These are phyloP conservation scores for Meloidogyne floridensis DNA, from an alignment of 1,140 invertebrate species.

Conservation along the genomic window DNA sequence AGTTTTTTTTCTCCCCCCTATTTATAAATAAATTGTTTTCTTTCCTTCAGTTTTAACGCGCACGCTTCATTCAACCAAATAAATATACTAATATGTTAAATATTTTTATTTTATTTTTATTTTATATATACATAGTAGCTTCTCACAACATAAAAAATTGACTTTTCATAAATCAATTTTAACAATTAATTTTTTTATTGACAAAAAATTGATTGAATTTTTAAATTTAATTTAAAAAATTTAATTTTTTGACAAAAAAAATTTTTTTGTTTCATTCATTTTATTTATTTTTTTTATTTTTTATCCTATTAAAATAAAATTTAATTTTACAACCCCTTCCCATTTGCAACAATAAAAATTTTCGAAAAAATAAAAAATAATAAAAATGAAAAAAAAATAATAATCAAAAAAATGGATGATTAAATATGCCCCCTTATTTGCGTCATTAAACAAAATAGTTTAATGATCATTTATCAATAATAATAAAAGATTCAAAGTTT, in stretches of 20 bases:
- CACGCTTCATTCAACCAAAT: neutral
- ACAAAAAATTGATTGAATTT: no score
- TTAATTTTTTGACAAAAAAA: no score
- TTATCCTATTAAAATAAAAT: neutral
- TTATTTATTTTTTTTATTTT: no score
- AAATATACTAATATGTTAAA: neutral
- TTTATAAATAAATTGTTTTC: constrained; percentile 9
- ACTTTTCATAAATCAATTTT: neutral
- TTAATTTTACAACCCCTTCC: no score
- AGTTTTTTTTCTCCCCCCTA: neutral
- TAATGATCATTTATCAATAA: constrained; percentile 3
- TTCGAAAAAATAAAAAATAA: neutral
- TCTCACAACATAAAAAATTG: no score
- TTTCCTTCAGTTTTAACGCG: neutral
- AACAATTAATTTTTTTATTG: neutral
- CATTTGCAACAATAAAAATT: neutral
- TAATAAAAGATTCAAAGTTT: neutral
- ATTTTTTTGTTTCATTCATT: no score
- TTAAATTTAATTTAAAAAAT: no score
- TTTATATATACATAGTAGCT: no score
- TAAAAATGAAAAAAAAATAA: neutral
- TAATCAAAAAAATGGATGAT: neutral
- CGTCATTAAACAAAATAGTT: neutral
- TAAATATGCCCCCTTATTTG: neutral
- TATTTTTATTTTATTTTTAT: no score